phyloP scores from a whole-genome alignment of 2,888 invertebrate species.

The Malacosoma neustria region DNA sequence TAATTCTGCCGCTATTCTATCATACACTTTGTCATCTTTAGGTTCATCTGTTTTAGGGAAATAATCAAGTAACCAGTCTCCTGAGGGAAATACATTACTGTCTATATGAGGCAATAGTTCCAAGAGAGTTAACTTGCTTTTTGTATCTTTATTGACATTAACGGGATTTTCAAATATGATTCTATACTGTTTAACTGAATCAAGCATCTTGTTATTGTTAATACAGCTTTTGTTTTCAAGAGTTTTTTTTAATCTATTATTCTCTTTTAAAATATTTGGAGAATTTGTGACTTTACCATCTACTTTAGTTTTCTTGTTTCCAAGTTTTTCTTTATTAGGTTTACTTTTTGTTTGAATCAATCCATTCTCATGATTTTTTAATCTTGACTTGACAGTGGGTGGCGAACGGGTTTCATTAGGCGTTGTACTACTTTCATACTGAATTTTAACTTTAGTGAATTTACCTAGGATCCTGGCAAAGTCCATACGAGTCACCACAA shows the following conservation, averaged over 20 bases:
- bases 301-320: constrained; percentile 27
- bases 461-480: constrained; percentile 67
- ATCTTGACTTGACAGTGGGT: constrained; percentile 26
- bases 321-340: constrained; percentile 34
- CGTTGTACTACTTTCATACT: constrained; percentile 51
- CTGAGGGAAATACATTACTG: constrained; percentile 48
- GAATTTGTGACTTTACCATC: constrained; percentile 16
- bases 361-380: constrained; percentile 66
- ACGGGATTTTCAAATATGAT: constrained; percentile 49
- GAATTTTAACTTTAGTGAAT: constrained; percentile 67
- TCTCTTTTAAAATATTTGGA: constrained; percentile 49
- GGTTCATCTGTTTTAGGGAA: constrained; percentile 55
- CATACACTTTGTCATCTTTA: constrained; percentile 65
- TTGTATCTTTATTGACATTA: constrained; percentile 29
- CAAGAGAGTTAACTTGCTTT: constrained; percentile 34
- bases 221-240: constrained; percentile 31
- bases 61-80: constrained; percentile 62
- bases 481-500: constrained; percentile 63
- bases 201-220: constrained; percentile 18
- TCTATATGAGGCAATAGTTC: constrained; percentile 46
- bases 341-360: constrained; percentile 40
- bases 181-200: constrained; percentile 44
- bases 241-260: constrained; percentile 44
- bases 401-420: constrained; percentile 32
- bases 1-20: constrained; percentile 65